These are phyloP conservation scores for Acrossocheilus wenchowensis DNA, from an alignment of 2,797 vertebrate genomes.

Conservation along the genomic window DNA sequence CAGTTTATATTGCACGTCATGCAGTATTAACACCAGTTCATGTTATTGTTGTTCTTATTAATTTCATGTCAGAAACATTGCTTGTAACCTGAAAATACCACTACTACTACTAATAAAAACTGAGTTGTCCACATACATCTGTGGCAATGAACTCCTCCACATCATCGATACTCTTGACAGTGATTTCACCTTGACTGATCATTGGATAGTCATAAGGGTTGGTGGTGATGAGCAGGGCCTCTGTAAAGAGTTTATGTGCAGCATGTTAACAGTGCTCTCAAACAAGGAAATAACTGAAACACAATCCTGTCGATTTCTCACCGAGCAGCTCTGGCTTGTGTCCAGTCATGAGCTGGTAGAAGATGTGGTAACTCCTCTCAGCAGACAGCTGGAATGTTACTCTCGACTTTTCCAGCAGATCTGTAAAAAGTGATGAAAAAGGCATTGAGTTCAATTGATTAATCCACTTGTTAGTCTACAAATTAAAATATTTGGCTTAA, in stretches of 20 bases:
- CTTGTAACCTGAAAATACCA: neutral
- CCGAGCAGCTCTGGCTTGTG: slow-evolving; percentile 81
- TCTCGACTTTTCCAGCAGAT: slow-evolving; percentile 82
- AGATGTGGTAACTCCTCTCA: slow-evolving; percentile 84
- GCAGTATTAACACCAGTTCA: neutral
- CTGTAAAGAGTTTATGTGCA: too few species aligned
- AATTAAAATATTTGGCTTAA: too few species aligned
- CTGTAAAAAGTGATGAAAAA: slow-evolving; percentile 55
- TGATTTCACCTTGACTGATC: too few species aligned
- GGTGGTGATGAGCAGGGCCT: too few species aligned
- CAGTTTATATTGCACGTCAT: neutral
- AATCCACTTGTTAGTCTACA: neutral
- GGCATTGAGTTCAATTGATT: neutral
- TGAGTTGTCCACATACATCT: slow-evolving; percentile 72
- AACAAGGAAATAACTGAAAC: neutral
- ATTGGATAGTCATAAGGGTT: too few species aligned
- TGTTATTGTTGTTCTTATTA: neutral
- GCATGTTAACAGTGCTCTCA: neutral
- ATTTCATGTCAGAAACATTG: neutral
- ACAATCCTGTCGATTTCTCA: slow-evolving; percentile 43
- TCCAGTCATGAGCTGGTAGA: slow-evolving; percentile 80
- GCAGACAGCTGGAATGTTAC: slow-evolving; percentile 84
- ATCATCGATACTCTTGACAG: too few species aligned
- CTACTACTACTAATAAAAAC: neutral
- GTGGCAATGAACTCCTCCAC: slow-evolving; percentile 60